Evolutionary conservation across 2,113 vertebrate genomes (phyloP), one percentile per base, ranked within the genome.

Genomic region (Hassar affinis): DNA sequence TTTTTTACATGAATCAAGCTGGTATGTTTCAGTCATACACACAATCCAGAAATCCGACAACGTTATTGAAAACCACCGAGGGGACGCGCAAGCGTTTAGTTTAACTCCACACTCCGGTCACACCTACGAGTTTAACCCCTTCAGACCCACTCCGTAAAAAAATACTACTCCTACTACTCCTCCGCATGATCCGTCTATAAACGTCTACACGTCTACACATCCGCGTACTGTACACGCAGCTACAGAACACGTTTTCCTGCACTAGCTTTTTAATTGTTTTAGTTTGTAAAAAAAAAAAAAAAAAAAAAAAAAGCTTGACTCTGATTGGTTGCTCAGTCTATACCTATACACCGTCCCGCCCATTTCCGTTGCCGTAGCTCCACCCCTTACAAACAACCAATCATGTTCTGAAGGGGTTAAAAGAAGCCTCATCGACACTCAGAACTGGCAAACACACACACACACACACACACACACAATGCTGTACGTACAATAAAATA

Each of bases 401-500:
- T 75, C 72, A 75, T 47, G 49, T 27, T 80, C 59, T 68, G 79
- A 80, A 80, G 12, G 33, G 62, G 47, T 54, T 80, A 52, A 42
- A 66, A 52, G 54, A 71, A 6, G 52, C 38, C 51, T 47, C 78
- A 68, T 78, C 54, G 6, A 79, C 25, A 61, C 77, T 18, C 14
- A 76, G 18, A 54, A 72, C 69, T 7, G 17, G 35, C 18, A 30
- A 6, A 79, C 20, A 56, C 52, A 52, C 52, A 69, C 66, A 69
- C 66, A 47, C 42, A 20, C 35, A 20, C 20, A 72, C 69, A 57
- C 77, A 80, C 45, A 49, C 45, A 45, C 5, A 75, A 52, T 78
- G 75, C 80, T 79, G 74, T 85, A 86, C 64, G 71, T 74, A 80
- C 69, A 84, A 61, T 51, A 51, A 33, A 87, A 81, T 47, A 86